Evolutionary conservation across 2,888 invertebrate species (phyloP), one percentile per base, ranked within the genome.

Genomic region (Tetragonula carbonaria): DNA sequence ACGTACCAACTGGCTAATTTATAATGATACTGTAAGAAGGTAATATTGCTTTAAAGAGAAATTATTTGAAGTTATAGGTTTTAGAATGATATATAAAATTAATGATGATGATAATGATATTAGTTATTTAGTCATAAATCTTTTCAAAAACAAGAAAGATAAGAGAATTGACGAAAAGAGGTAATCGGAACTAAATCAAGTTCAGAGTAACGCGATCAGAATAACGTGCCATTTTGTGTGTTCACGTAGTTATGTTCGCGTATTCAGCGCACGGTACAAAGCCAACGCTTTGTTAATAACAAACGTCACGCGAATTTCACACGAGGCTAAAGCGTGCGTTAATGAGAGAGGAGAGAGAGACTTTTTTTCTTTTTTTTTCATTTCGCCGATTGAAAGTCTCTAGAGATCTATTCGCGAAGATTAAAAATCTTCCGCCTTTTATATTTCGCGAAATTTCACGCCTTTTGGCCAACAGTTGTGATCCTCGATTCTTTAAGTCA

Each of bases 311-410:
- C 16, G 51, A 74, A 51, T 75, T 67, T 45, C 75, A 28, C 55
- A 23, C 63, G 65, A 63, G 21, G 38, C 23, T 65, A 62, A 68
- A 59, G 21, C 68, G 51, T 78, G 78, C 65, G 51, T 76, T 76
- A 76, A 76, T 50, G 75, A 62, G 66, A 59, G n/a, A 45, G 8
- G 38, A 45, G 8, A 45, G 11, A 8, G 38, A 45, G 1, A 45
- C 1, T 28, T 28, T 28, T 28, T 53, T 6, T 18, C 0, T 53
- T 53, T 0, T 53, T 14, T 18, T 6, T 53, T 53, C 16, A 18
- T 53, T 18, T 53, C 4, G 16, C 18, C 5, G 18, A 53, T 18
- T 18, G 18, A 38, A 8, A 38, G 8, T 38, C 38, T 38, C 38
- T 28, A 28, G 28, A 28, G 28, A 38, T 38, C 38, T 38, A 6